Percentiles rank a stretch among this genome's conserved stretches.
These are phyloP conservation scores for Eupristina koningsbergeri DNA, from an alignment of 1,140 invertebrate species.

Conservation along the genomic window DNA sequence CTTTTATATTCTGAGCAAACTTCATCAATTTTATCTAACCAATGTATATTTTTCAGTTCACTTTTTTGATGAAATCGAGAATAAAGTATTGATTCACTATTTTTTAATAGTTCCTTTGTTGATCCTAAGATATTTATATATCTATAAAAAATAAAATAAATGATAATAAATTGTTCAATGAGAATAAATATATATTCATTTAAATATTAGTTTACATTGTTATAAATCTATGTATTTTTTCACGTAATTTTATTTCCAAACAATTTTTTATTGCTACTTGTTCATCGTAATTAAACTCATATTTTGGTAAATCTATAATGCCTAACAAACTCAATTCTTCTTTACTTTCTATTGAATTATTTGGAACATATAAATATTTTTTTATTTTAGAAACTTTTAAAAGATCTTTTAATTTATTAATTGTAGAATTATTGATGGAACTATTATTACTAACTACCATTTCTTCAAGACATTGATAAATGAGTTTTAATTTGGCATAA, in stretches of 20 bases:
- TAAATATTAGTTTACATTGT: constrained; percentile 47
- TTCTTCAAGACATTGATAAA: constrained; percentile 56
- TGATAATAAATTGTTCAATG: neutral
- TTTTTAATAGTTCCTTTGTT: constrained; percentile 56
- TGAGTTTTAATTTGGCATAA: constrained; percentile 54
- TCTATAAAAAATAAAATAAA: constrained; percentile 50
- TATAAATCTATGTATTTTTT: constrained; percentile 57
- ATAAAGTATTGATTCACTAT: constrained; percentile 49
- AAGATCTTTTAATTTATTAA: constrained; percentile 56
- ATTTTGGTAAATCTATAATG: constrained; percentile 57
- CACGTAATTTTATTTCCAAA: constrained; percentile 56
- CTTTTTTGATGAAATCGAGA: constrained; percentile 52
- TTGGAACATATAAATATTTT: constrained; percentile 59
- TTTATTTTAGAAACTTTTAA: constrained; percentile 55
- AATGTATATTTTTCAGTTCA: constrained; percentile 55
- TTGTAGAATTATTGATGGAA: constrained; percentile 39
- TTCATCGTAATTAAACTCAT: constrained; percentile 57
- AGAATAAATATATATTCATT: constrained; percentile 17
- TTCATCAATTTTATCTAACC: constrained; percentile 64
- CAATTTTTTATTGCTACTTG: constrained; percentile 56
- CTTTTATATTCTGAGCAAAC: constrained; percentile 56
- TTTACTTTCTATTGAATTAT: constrained; percentile 48
- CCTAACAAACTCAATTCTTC: constrained; percentile 58
- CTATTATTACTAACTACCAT: constrained; percentile 42
- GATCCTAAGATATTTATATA: constrained; percentile 59